A percentile compares a stretch with the other conserved stretches of the same genome.
Conservation (phyloP, 2,888 invertebrate genomes). For the Epirrhoe tristata region DNA sequence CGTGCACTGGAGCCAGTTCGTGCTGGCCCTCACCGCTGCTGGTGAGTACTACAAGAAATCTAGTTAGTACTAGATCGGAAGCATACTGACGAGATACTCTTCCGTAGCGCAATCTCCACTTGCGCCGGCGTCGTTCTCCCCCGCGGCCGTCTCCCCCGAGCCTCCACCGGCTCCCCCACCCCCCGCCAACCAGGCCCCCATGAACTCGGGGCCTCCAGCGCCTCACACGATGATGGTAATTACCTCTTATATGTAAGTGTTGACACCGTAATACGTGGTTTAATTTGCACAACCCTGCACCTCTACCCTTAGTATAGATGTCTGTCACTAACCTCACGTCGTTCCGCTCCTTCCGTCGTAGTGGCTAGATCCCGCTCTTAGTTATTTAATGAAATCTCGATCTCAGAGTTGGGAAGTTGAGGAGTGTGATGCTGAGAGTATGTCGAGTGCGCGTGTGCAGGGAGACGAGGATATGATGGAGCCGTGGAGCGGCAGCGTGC, state of each 20-base stretch:
- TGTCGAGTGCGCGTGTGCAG: slow-evolving; percentile 85
- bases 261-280: slow-evolving; percentile 85
- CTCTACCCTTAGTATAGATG: slow-evolving; percentile 59
- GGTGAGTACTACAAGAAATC: slow-evolving; percentile 54
- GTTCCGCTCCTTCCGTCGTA: slow-evolving; percentile 52
- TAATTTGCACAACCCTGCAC: slow-evolving; percentile 80
- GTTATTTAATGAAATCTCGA: slow-evolving; percentile 77
- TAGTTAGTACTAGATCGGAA: neutral
- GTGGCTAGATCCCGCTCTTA: slow-evolving; percentile 51
- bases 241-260: slow-evolving; percentile 86
- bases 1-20: slow-evolving; percentile 87
- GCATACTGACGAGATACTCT: slow-evolving; percentile 15
- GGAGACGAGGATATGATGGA: slow-evolving; percentile 88
- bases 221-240: slow-evolving; percentile 86
- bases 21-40: slow-evolving; percentile 82
- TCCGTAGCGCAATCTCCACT: slow-evolving; percentile 84
- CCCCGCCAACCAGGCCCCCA: slow-evolving; percentile 69
- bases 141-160: slow-evolving; percentile 85
- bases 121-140: slow-evolving; percentile 85
- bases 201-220: slow-evolving; percentile 73
- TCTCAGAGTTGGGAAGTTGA: slow-evolving; percentile 85
- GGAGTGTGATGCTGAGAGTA: slow-evolving; percentile 84
- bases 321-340: slow-evolving; percentile 42
- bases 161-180: slow-evolving; percentile 86
- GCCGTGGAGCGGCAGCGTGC: slow-evolving; percentile 81